phyloP scores from a whole-genome alignment of 30 jellyfish, hydroid and myxozoan genomes.

The Cassiopea xamachana region DNA sequence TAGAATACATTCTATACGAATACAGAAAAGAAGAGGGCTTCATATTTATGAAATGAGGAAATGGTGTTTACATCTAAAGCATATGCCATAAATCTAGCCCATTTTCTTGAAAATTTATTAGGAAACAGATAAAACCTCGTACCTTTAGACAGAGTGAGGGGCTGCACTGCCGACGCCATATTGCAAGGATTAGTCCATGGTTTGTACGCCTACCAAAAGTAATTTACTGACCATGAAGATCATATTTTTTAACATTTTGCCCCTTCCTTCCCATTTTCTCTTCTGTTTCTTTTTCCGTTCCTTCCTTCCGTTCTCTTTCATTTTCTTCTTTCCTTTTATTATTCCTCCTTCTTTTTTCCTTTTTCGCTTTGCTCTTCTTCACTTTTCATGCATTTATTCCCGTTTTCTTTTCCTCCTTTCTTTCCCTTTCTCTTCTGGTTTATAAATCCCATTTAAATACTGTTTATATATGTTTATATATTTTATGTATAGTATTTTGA shows the following conservation, averaged over 20 bases:
- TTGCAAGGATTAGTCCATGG: constrained; percentile 18
- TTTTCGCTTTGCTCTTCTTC: too few relatives aligned
- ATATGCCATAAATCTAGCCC: background rate
- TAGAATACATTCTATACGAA: background rate
- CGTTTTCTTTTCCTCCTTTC: too few relatives aligned
- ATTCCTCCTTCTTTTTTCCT: too few relatives aligned
- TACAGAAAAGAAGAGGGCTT: background rate
- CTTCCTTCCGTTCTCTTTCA: too few relatives aligned
- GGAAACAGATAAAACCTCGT: background rate
- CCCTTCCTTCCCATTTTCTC: background rate
- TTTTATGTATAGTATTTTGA: too few relatives aligned
- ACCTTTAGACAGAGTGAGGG: constrained; percentile 71
- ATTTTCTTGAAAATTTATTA: background rate
- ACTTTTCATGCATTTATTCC: too few relatives aligned
- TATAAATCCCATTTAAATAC: too few relatives aligned
- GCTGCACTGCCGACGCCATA: constrained; percentile 82
- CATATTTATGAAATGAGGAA: background rate
- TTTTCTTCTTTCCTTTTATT: too few relatives aligned
- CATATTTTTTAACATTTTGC: background rate
- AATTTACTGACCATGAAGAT: background rate
- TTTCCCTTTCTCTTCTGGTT: too few relatives aligned
- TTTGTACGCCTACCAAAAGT: background rate
- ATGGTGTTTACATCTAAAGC: background rate
- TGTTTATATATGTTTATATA: too few relatives aligned
- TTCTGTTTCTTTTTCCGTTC: too few relatives aligned